Evolutionary conservation across 2,888 invertebrate genomes (phyloP).

Genomic region (Drosophila phalerata): DNA sequence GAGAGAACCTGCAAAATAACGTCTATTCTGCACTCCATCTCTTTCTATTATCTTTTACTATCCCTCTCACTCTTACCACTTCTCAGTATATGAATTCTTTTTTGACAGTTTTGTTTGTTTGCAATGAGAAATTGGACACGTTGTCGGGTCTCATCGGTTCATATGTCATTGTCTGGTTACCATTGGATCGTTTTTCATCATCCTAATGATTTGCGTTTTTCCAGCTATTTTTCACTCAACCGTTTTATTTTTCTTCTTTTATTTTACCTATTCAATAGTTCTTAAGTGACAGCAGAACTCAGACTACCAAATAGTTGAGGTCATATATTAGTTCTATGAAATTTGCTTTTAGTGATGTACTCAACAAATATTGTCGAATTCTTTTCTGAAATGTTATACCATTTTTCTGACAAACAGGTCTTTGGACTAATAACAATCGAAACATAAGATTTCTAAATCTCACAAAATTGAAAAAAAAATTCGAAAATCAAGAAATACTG

Average conservation of each 20-base stretch:
- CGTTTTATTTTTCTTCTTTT: not conserved
- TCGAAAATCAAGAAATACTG: no score
- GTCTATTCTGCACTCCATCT: constrained; percentile 1
- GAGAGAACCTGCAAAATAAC: constrained; percentile 24
- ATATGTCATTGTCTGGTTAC: constrained; percentile 62
- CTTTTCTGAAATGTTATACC: no score
- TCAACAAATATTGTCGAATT: no score
- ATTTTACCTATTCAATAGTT: constrained; percentile 25
- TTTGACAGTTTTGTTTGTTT: constrained; percentile 50
- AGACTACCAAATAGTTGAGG: not conserved
- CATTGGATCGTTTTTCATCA: constrained; percentile 56
- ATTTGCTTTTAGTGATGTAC: not conserved
- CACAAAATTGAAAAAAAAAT: no score
- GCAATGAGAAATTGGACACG: constrained; percentile 59
- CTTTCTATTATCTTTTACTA: not conserved
- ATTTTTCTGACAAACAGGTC: no score
- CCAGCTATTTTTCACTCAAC: constrained; percentile 35
- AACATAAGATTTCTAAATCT: no score
- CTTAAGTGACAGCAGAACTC: constrained; percentile 5
- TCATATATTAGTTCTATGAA: not conserved
- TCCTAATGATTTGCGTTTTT: constrained; percentile 62
- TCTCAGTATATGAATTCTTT: constrained; percentile 12
- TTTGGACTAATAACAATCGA: no score
- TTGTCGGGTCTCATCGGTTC: constrained; percentile 43
- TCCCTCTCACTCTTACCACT: not conserved